phyloP scores from a whole-genome alignment of 2,113 vertebrate species.

The Hemiscyllium ocellatum region DNA sequence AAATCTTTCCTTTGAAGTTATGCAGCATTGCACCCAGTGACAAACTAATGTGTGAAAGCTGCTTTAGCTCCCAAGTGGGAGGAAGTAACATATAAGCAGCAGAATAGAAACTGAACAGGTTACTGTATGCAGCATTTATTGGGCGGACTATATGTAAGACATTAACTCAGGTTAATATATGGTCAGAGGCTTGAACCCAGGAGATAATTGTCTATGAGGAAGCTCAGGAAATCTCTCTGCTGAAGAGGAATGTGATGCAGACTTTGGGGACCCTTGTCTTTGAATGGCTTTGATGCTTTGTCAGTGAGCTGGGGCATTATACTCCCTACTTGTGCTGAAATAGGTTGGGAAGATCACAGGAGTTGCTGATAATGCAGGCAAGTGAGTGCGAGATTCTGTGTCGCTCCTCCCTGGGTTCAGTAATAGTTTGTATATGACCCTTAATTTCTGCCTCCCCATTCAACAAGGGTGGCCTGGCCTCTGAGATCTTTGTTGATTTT shows the following conservation, averaged over 20 bases:
- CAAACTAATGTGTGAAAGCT: neutral
- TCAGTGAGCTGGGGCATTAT: neutral
- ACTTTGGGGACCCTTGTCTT: neutral
- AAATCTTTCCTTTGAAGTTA: neutral
- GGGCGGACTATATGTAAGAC: neutral
- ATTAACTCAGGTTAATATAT: neutral
- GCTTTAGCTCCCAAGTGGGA: neutral
- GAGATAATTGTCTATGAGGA: neutral
- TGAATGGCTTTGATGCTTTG: neutral
- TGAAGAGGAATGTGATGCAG: neutral
- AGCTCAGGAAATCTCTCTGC: neutral
- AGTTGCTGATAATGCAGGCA: no score
- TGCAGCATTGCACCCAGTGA: neutral
- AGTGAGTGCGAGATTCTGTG: no score
- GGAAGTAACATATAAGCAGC: no score
- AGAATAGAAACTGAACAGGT: neutral
- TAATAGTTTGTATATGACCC: no score
- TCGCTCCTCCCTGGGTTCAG: no score
- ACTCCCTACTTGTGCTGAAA: neutral
- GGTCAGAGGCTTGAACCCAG: neutral
- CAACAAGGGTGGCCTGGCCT: no score
- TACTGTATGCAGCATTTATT: neutral
- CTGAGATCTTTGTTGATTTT: no score
- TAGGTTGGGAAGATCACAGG: neutral
- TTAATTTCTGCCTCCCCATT: no score